Conservation (phyloP, 2,113 vertebrate species). For the Phoenicopterus ruber region DNA sequence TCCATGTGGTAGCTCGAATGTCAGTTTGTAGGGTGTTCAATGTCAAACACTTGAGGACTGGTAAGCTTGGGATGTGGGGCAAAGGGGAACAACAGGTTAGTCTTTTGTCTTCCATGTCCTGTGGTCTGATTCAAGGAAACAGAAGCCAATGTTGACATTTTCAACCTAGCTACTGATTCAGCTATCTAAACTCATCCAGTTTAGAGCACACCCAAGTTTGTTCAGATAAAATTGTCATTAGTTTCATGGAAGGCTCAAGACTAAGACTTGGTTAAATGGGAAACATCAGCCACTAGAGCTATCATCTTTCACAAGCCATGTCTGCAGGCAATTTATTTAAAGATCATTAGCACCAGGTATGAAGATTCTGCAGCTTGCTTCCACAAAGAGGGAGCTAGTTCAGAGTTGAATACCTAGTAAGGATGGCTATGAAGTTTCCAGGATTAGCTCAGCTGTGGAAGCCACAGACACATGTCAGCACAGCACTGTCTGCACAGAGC, state of each 20-base stretch:
- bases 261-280: not conserved
- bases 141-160: not conserved
- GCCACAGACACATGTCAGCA: not conserved
- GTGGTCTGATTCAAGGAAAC: not conserved
- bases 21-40: not conserved
- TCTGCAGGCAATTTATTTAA: not conserved
- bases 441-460: not conserved
- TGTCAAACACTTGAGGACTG: not conserved
- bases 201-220: not conserved
- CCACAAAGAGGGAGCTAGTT: not conserved
- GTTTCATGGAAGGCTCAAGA: not conserved
- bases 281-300: not conserved
- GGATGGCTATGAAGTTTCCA: not conserved
- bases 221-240: not conserved
- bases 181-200: not conserved
- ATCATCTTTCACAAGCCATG: not conserved
- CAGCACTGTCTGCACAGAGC: not conserved
- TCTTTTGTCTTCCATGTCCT: not conserved
- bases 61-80: not conserved
- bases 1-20: not conserved
- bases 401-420: not conserved
- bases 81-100: not conserved
- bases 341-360: not conserved
- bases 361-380: not conserved
- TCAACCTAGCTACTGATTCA: not conserved